Evolutionary conservation across 2,797 vertebrate genomes (phyloP), one percentile per base, ranked within the genome.

Genomic region (Chelon labrosus): DNA sequence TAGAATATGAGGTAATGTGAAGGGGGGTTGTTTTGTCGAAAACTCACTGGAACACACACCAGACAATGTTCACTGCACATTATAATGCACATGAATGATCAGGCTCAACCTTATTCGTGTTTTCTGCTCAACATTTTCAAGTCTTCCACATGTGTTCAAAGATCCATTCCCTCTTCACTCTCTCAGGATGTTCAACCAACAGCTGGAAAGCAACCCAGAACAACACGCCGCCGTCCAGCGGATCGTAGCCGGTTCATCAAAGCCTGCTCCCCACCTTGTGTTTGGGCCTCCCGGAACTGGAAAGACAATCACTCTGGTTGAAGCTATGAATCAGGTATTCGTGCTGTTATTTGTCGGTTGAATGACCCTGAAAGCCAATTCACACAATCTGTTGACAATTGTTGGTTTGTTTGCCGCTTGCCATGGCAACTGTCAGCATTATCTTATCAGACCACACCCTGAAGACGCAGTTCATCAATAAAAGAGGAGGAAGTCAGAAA

Each of bases 271-370:
- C 0, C 97, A 98, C 84, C 91, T 99, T 49, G 94, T 99, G 87
- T 99, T 99, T 22, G 98, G 98, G 5, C 97, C 98, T 54, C 98
- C 98, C 0, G 98, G 98, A 50, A 99, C 97, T 0, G 97, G 92
- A 72, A 93, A 91, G 80, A 91, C 91, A 0, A 65, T 86, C 65
- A 92, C 89, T 39, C 56, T 92, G 41, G 88, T 91, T 35, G 90
- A 89, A 68, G 83, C 88, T 0, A 84, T 92, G 74, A 53, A 73
- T 65, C 90, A 91, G 89, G 90, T 92, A 85, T 75, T 13, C 16
- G 20, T n/a, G 46, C 7, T 47, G 17, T 31, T 7, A 31, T 31
- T 44, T 6, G 1, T 44, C 12, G 1, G 50, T 16, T 13, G 20
- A 39, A 4, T 31, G 31, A 31, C 31, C 31, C 31, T 5, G 31